Evolutionary conservation across 2,888 invertebrate genomes (phyloP), one percentile per base, ranked within the genome.

Genomic region (Spodoptera exigua): DNA sequence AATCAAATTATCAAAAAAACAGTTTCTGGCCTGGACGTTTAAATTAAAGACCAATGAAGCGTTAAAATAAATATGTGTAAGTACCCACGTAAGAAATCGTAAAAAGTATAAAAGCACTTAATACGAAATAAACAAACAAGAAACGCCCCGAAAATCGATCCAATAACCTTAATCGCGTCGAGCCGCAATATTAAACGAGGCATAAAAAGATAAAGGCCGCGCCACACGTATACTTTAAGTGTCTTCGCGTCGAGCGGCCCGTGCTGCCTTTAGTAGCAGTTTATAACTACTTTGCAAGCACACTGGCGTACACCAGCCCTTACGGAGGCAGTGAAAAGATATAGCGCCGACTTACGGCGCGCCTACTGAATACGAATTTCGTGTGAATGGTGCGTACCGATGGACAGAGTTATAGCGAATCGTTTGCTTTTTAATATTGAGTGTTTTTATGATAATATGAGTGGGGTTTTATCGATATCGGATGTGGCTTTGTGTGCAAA

Each of bases 311-410:
- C 68, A 67, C 79, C 79, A 79, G 83, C 86, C 86, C 89, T 89
- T 90, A 90, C 82, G 89, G 86, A 86, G 88, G 88, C 86, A 85
- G 86, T 89, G 86, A 87, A 90, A 90, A 89, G 89, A 90, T 90
- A 92, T 89, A 86, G 89, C 89, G 79, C 65, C 82, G 78, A 80
- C 76, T 80, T 74, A 74, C 71, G 46, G 76, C 74, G 81, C 83
- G 85, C 86, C 82, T 76, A 80, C 80, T 80, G 92, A 89, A 93
- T 93, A 91, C 90, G 88, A 91, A 92, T 91, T 80, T 78, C 72
- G 81, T 81, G 84, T 76, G 84, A 88, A 89, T 81, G 83, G 76
- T 78, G 79, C 79, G 79, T 79, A 80, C 76, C 77, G 86, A 85
- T 82, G 85, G 86, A 86, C 87, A 84, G 85, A 86, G 82, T 85